These are phyloP conservation scores for Lanistes nyassanus DNA, from an alignment of 1,140 invertebrate genomes.

Conservation along the genomic window DNA sequence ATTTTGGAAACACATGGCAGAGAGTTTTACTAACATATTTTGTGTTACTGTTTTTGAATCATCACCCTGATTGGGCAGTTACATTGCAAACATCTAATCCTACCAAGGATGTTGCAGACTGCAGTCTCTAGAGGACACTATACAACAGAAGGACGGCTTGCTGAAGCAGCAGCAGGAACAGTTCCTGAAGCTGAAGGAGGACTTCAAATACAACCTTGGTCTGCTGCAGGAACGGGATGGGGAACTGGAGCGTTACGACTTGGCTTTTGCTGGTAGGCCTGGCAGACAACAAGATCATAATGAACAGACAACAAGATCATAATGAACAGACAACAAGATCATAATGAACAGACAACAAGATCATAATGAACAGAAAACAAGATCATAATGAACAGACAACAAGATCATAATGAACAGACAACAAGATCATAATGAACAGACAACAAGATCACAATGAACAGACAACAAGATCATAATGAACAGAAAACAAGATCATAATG, in stretches of 20 bases:
- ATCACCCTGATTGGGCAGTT: neutral
- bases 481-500: no score
- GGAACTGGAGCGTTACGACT: slow-evolving; percentile 64
- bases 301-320: no score
- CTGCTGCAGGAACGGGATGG: slow-evolving; percentile 62
- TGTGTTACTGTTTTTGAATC: neutral
- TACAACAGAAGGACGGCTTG: slow-evolving; percentile 54
- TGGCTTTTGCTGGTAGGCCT: slow-evolving; percentile 50
- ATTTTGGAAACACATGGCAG: neutral
- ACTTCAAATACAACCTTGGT: slow-evolving; percentile 66
- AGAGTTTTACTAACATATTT: neutral
- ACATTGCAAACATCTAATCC: neutral
- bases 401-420: no score
- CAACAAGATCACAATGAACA: no score
- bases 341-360: no score
- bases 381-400: no score
- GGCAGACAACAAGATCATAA: no score
- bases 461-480: no score
- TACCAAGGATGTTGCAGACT: slow-evolving; percentile 44
- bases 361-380: no score
- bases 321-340: no score
- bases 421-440: no score
- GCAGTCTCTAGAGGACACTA: slow-evolving; percentile 50
- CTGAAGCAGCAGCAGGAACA: slow-evolving; percentile 50
- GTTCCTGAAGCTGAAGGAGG: slow-evolving; percentile 62